Percentiles rank a stretch among this genome's conserved stretches.
phyloP scores from a whole-genome alignment of 2,113 vertebrate species.

The Tyto alba region DNA sequence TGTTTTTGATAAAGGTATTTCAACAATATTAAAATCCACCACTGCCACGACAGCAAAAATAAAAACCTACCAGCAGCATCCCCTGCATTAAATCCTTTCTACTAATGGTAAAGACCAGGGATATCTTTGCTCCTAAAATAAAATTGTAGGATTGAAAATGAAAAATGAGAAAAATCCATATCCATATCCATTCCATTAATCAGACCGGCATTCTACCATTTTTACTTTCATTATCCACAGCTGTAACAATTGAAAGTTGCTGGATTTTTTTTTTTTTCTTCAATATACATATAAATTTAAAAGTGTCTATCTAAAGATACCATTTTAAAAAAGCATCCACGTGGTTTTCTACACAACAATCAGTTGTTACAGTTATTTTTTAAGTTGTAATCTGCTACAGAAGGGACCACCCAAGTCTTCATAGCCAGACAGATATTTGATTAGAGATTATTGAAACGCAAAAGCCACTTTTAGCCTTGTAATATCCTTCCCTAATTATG shows the following conservation, averaged over 20 bases:
- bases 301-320: neutral
- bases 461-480: conserved; percentile 2
- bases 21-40: neutral
- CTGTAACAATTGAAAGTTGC: neutral
- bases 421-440: neutral
- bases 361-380: neutral
- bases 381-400: neutral
- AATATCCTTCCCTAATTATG: conserved; percentile 16
- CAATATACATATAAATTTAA: neutral
- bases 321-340: neutral
- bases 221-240: neutral
- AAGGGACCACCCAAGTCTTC: neutral
- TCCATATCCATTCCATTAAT: neutral
- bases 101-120: neutral
- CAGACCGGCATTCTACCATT: neutral
- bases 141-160: neutral
- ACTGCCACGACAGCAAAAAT: neutral
- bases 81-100: neutral
- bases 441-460: neutral
- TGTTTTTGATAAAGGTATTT: neutral
- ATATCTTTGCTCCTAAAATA: neutral
- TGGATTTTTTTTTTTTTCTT: neutral
- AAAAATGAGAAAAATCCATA: neutral
- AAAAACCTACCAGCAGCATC: neutral
- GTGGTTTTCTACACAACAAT: neutral